A percentile compares a stretch with the other conserved stretches of the same genome.
These are phyloP conservation scores for Neolamprologus sp. DNA, from an alignment of 2,113 vertebrate species.

Conservation along the genomic window DNA sequence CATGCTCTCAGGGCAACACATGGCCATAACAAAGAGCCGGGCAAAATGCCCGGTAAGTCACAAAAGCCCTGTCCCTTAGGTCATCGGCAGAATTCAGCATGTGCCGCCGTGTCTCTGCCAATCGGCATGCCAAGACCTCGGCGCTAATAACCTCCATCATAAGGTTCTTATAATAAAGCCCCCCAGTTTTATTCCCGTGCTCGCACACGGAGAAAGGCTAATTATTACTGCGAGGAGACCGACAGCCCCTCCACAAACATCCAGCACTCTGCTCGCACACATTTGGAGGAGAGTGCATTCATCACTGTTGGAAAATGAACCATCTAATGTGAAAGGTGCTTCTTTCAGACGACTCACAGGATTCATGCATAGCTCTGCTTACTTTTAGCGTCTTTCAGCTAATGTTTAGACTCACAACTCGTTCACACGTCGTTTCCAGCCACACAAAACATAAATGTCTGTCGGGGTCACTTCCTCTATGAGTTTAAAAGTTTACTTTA, in stretches of 20 bases:
- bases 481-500: not conserved
- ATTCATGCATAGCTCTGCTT: fast-evolving
- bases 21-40: conserved; percentile 52
- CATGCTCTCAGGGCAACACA: conserved; percentile 49
- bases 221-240: not conserved
- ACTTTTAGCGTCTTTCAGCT: not conserved
- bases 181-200: conserved; percentile 13
- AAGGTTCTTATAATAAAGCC: conserved; percentile 38
- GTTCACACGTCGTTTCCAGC: not conserved
- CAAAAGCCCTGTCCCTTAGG: conserved; percentile 54
- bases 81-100: conserved; percentile 35
- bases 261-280: not conserved
- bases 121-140: conserved; percentile 12
- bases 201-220: not conserved
- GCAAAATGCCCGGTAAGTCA: conserved; percentile 54
- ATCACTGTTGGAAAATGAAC: not conserved
- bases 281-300: not conserved
- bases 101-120: not conserved
- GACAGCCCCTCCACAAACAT: not conserved
- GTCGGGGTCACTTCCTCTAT: not conserved
- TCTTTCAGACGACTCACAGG: fast-evolving
- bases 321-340: not conserved
- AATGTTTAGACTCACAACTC: not conserved
- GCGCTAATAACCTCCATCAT: conserved; percentile 37
- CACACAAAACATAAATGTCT: not conserved